Percentiles rank a stretch among this genome's conserved stretches.
Evolutionary conservation across 2,113 vertebrate genomes (phyloP).

Genomic region (Rhegmatorhina hoffmannsi): DNA sequence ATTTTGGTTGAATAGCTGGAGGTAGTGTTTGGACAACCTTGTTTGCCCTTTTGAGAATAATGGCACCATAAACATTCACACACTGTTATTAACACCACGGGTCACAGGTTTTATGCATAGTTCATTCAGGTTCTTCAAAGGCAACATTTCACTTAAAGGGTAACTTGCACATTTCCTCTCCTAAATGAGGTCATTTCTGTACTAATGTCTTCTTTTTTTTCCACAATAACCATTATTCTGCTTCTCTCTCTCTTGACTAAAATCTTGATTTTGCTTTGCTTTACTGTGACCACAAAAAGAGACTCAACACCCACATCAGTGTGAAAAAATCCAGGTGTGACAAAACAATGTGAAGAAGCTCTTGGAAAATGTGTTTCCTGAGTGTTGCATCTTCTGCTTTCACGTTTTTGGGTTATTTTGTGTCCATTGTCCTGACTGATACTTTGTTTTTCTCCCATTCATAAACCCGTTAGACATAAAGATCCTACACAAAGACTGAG

Average conservation of each 20-base stretch:
- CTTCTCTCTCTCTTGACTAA: background rate
- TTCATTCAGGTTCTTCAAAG: slow-evolving; percentile 34
- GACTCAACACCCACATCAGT: background rate
- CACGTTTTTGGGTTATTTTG: background rate
- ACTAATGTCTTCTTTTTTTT: slow-evolving; percentile 23
- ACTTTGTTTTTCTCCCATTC: background rate
- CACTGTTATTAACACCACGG: slow-evolving; percentile 12
- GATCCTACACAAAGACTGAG: background rate
- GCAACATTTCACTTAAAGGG: slow-evolving; percentile 65
- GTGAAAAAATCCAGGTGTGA: background rate
- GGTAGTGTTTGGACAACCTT: slow-evolving; percentile 60
- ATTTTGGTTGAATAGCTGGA: background rate
- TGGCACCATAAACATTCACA: slow-evolving; percentile 9
- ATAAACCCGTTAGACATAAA: background rate
- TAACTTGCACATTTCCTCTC: slow-evolving; percentile 69
- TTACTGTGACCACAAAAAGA: background rate
- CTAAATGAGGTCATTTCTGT: slow-evolving; percentile 34
- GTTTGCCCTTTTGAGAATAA: slow-evolving; percentile 64
- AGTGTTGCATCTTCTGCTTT: background rate
- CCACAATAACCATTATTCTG: background rate
- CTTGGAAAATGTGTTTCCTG: background rate
- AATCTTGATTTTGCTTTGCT: background rate
- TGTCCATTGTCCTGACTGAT: background rate
- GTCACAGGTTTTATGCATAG: slow-evolving; percentile 61
- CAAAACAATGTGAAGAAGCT: background rate